phyloP scores from a whole-genome alignment of 2,888 invertebrate species.

The Lottia scabra region DNA sequence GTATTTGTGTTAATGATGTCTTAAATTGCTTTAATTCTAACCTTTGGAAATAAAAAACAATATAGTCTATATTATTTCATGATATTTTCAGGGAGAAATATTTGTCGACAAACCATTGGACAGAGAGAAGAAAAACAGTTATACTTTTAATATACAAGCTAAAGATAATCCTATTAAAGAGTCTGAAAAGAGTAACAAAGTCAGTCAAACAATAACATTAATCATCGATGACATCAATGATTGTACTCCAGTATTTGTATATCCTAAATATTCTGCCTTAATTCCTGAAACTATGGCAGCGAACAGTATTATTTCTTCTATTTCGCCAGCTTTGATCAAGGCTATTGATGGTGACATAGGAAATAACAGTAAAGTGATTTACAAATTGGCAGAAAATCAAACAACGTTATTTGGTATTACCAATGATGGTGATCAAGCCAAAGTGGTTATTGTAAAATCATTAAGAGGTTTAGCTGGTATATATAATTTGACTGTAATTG shows the following conservation, averaged over 20 bases:
- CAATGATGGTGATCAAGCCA: conserved; percentile 77
- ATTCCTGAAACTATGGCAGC: conserved; percentile 14
- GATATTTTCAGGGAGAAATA: conserved; percentile 50
- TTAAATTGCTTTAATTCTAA: too few species aligned
- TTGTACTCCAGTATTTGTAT: conserved; percentile 74
- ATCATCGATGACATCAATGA: conserved; percentile 40
- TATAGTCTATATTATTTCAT: too few species aligned
- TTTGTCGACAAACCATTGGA: conserved; percentile 75
- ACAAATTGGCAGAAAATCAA: conserved; percentile 70
- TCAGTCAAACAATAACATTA: conserved; percentile 18
- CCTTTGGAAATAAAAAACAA: too few species aligned
- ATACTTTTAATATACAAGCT: conserved; percentile 80
- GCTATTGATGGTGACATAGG: conserved; percentile 39
- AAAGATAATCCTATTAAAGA: conserved; percentile 77
- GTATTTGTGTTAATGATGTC: background rate
- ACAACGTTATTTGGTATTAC: conserved; percentile 92
- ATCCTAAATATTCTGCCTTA: conserved; percentile 78
- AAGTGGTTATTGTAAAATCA: conserved; percentile 70
- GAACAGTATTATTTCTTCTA: background rate
- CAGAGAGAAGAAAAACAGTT: conserved; percentile 78
- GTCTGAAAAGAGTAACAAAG: conserved; percentile 29
- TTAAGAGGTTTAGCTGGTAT: conserved; percentile 19
- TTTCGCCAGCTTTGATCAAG: conserved; percentile 16
- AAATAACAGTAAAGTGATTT: conserved; percentile 43
- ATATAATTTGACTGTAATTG: conserved; percentile 38